Evolutionary conservation across 2,113 vertebrate species (phyloP), one percentile per base, ranked within the genome.

Genomic region (Polypterus bichir): DNA sequence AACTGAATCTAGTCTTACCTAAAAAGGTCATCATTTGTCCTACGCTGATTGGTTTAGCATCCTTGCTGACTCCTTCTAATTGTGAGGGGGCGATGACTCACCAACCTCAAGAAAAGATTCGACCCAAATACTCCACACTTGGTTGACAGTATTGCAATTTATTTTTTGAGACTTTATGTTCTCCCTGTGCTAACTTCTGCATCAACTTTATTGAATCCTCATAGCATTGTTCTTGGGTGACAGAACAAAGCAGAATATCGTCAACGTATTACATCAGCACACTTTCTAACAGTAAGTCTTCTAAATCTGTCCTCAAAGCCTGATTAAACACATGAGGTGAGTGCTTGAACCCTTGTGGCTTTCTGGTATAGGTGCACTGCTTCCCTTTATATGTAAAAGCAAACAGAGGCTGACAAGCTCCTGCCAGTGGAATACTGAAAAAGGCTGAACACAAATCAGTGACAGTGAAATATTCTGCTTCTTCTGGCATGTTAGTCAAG

Each of bases 391-490:
- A 27, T 27, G 27, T 27, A 27, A 27, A 27, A 27, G 27, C 27
- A 27, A 27, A 27, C 27, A 27, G 27, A 27, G 27, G 11, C 8
- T 54, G 49, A 0, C 44, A 11, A 2, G 59, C 64, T 4, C 59
- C 60, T 1, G 49, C 54, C 3, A 62, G 27, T 3, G 67, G 60
- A 0, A 65, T 5, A 8, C 56, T 62, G 46, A 68, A 61, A 55
- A 62, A 65, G 4, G 63, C 27, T 27, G 27, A 27, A 27, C 27
- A 27, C 27, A 27, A 27, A 10, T 65, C 64, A 5, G 60, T 60
- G 1, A 69, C 67, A 7, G 64, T 63, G 6, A 56, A 63, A 5
- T 8, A 69, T 4, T 45, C 62, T 5, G 54, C 44, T 44, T 62
- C 52, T 4, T 9, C 2, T 6, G 61, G 51, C 2, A 62, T 9